Base-by-base conservation (phyloP, 2,888 invertebrate genomes). In the Allophyes oxyacanthae region DNA sequence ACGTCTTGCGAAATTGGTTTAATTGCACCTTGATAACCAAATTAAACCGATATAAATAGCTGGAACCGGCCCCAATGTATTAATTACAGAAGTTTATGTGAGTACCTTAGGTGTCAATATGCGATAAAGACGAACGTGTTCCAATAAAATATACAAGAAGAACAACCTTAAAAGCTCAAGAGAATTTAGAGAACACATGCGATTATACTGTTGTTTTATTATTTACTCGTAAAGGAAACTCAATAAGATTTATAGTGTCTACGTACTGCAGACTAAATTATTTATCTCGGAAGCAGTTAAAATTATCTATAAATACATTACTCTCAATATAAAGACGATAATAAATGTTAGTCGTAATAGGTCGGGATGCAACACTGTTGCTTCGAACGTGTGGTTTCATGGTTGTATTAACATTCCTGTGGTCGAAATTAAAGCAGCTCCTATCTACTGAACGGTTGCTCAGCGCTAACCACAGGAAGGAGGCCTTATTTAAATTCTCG, bases 251-350 rank as follows among this genome's bases (percentile, higher is more conserved):
- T 81, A 82, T 65, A 70, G 60, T 66, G 69, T 66, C 72, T 79
- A 72, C 64, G 53, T 59, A 65, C 60, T 11, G 72, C 62, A 70
- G 64, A 63, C 72, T 77, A 77, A 76, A 73, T 75, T 68, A 78
- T 80, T 79, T 76, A 78, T 82, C 78, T 82, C 75, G 77, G 79
- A 80, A 80, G 74, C 73, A 62, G 73, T 82, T 75, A 81, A 81
- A 75, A 70, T 77, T 71, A 72, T 78, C 74, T 79, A 70, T 76
- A 71, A 72, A 77, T 81, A 81, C 71, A 74, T 77, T 75, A 74
- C 61, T 66, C 65, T 66, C 71, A 61, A 67, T 74, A 75, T 72
- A 71, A 59, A 60, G 56, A 45, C 63, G 67, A 65, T 81, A 70
- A 59, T 77, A 63, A 64, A 69, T 62, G 72, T 57, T 56, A 55